These are phyloP conservation scores for human DNA, from an alignment of 2,113 vertebrate species.

Conservation along the genomic window GRCh38 chr11:128556001-128556500, in stretches of 20 bases:
- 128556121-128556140: background rate
- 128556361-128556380: slow-evolving; percentile 87
- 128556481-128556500: background rate
- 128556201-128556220: background rate
- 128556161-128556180: slow-evolving; percentile 8
- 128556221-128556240: background rate
- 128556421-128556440: slow-evolving; percentile 87
- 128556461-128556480: background rate
- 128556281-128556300: slow-evolving; percentile 87
- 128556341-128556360: slow-evolving; percentile 86
- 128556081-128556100: background rate
- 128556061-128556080: background rate
- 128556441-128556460: background rate
- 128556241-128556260: background rate
- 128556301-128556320: slow-evolving; percentile 92
- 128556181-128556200: background rate
- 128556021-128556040: background rate
- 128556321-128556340: slow-evolving; percentile 93
- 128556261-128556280: background rate
- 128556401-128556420: slow-evolving; percentile 85
- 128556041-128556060: background rate
- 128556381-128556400: slow-evolving; percentile 86
- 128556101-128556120: slow-evolving; percentile 17
- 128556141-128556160: background rate
- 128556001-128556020: background rate